Evolutionary conservation across 2,888 invertebrate species (phyloP).

Genomic region (Synanthedon tipuliformis): DNA sequence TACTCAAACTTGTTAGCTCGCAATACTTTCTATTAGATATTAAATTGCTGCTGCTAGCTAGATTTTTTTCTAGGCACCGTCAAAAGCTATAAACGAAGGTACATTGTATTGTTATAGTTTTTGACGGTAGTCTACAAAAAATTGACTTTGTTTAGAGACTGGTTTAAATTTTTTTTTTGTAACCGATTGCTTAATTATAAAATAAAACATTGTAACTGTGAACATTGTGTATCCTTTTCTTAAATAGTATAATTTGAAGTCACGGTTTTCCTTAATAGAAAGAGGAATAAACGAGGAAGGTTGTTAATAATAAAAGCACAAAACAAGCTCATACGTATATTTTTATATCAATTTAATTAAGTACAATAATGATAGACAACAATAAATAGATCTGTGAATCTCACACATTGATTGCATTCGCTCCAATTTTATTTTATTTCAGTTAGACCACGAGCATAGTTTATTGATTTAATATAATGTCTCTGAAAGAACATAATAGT

Average conservation of each 20-base stretch:
- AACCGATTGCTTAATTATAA: conserved; percentile 39
- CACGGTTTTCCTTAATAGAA: too few relatives aligned
- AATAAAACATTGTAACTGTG: conserved; percentile 41
- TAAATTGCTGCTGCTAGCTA: too few relatives aligned
- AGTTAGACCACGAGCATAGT: not conserved
- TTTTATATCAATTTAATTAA: conserved; percentile 46
- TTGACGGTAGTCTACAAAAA: too few relatives aligned
- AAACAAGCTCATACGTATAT: conserved; percentile 44
- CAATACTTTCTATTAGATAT: conserved; percentile 12
- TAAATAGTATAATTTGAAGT: too few relatives aligned
- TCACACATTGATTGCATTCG: not conserved
- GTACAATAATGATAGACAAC: conserved; percentile 38
- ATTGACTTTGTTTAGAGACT: too few relatives aligned
- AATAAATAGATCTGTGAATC: conserved; percentile 32
- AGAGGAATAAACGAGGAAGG: too few relatives aligned
- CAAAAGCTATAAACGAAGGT: too few relatives aligned
- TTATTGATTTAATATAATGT: not conserved
- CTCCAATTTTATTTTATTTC: not conserved
- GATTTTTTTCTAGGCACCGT: too few relatives aligned
- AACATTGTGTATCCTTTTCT: not conserved
- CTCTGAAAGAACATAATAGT: not conserved
- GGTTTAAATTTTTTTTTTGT: conserved; percentile 19
- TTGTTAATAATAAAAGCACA: not conserved
- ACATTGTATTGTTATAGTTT: too few relatives aligned
- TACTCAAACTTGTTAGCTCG: too few relatives aligned